Evolutionary conservation across 2,888 invertebrate genomes (phyloP).

Genomic region (Polydrusus pterygomalis): DNA sequence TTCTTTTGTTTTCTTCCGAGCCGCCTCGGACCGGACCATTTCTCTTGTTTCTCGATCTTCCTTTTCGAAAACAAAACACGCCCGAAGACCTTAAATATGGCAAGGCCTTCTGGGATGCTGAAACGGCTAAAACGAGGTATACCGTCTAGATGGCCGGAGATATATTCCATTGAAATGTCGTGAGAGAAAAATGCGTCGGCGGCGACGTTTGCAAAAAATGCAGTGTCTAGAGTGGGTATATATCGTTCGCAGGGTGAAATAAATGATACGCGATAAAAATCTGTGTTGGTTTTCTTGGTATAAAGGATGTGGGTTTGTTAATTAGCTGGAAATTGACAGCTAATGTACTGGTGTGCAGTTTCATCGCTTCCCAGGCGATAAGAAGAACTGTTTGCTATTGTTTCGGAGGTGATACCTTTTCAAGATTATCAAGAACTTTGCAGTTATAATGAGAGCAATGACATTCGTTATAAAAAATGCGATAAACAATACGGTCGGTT

Average conservation of each 20-base stretch:
- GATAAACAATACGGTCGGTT: too few relatives aligned
- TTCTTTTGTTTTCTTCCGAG: slow-evolving; percentile 41
- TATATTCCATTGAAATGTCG: slow-evolving; percentile 40
- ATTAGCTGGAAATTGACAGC: slow-evolving; percentile 13
- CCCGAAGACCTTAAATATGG: slow-evolving; percentile 29
- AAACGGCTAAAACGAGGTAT: slow-evolving; percentile 1
- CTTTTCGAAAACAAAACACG: slow-evolving; percentile 29
- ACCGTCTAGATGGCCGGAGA: slow-evolving; percentile 31
- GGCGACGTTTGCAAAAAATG: slow-evolving; percentile 16
- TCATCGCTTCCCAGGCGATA: slow-evolving; percentile 21
- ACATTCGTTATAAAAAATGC: slow-evolving; percentile 21
- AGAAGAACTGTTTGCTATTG: slow-evolving; percentile 30
- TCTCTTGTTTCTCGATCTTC: slow-evolving; percentile 28
- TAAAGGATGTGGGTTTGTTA: slow-evolving; percentile 14
- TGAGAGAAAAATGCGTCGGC: slow-evolving; percentile 27
- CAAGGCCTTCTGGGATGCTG: slow-evolving; percentile 24
- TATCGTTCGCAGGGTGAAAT: slow-evolving; percentile 23
- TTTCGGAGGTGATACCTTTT: slow-evolving; percentile 24
- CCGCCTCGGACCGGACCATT: slow-evolving; percentile 24
- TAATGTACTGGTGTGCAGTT: slow-evolving; percentile 19
- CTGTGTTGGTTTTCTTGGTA: slow-evolving; percentile 41
- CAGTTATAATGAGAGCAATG: neutral
- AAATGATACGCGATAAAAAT: slow-evolving; percentile 34
- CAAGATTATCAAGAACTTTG: neutral
- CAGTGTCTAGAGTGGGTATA: neutral